Evolutionary conservation across 2,888 invertebrate genomes (phyloP).

Genomic region (Acrobasis suavella): DNA sequence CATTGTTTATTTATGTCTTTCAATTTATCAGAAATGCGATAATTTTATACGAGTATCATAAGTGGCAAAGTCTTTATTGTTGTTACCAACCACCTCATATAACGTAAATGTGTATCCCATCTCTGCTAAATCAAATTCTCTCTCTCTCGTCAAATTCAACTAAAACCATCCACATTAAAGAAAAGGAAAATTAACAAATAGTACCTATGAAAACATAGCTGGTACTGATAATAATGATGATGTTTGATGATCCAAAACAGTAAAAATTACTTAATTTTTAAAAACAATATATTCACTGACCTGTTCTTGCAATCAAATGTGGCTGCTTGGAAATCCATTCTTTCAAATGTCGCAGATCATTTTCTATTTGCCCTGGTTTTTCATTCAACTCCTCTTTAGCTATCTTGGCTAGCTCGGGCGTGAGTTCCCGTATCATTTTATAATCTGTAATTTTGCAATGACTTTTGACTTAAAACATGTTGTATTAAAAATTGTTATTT

Average conservation of each 20-base stretch:
- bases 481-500: too few relatives aligned
- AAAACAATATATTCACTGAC: constrained; percentile 51
- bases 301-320: constrained; percentile 79
- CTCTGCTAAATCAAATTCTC: too few relatives aligned
- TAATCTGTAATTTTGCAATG: neutral
- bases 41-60: neutral
- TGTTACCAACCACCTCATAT: constrained; percentile 43
- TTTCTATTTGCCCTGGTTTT: constrained; percentile 62
- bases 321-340: constrained; percentile 81
- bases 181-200: too few relatives aligned
- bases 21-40: neutral
- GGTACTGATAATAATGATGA: too few relatives aligned
- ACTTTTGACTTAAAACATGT: neutral
- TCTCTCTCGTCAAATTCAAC: too few relatives aligned
- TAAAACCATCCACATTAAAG: too few relatives aligned
- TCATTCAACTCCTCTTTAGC: constrained; percentile 77
- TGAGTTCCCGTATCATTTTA: constrained; percentile 61
- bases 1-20: neutral
- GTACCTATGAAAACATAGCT: too few relatives aligned
- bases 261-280: too few relatives aligned
- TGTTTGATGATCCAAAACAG: too few relatives aligned
- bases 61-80: neutral
- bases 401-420: constrained; percentile 70
- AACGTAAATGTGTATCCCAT: too few relatives aligned
- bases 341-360: constrained; percentile 68